A percentile compares a stretch with the other conserved stretches of the same genome.
Conservation (phyloP, 2,113 vertebrate species). For the Pelobates fuscus region DNA sequence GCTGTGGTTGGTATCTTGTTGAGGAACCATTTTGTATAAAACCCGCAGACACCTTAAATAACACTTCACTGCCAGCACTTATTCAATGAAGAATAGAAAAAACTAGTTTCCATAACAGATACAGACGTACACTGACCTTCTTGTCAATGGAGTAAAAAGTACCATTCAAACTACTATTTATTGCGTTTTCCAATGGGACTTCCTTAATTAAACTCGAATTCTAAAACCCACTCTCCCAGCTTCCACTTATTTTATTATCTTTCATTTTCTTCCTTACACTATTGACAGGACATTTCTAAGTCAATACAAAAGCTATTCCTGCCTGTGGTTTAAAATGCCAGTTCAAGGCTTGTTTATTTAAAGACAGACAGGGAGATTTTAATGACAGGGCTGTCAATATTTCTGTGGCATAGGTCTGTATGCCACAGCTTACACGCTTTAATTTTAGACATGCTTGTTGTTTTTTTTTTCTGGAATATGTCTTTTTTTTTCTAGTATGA, state of each 20-base stretch:
- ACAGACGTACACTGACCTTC: too few species aligned
- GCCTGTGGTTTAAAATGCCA: constrained; percentile 66
- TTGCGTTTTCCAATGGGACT: constrained; percentile 4
- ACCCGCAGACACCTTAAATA: too few species aligned
- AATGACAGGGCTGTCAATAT: constrained; percentile 65
- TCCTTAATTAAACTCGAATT: constrained; percentile 4
- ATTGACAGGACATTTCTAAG: constrained; percentile 63
- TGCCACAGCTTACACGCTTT: constrained; percentile 50
- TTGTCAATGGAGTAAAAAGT: too few species aligned
- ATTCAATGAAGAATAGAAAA: too few species aligned
- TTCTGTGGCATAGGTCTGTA: constrained; percentile 53
- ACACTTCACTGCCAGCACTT: too few species aligned
- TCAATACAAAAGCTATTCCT: constrained; percentile 65
- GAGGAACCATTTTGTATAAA: too few species aligned
- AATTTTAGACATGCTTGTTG: constrained; percentile 41
- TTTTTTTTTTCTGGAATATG: background rate
- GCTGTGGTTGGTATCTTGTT: too few species aligned
- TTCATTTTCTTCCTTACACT: constrained; percentile 65
- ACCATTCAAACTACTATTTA: background rate
- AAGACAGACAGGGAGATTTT: constrained; percentile 61
- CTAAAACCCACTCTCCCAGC: constrained; percentile 53
- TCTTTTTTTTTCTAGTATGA: constrained; percentile 45
- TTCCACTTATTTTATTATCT: constrained; percentile 68
- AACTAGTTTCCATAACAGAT: too few species aligned
- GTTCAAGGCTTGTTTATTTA: constrained; percentile 66